Conservation (phyloP, 2,113 vertebrate species). For the Gobius niger region DNA sequence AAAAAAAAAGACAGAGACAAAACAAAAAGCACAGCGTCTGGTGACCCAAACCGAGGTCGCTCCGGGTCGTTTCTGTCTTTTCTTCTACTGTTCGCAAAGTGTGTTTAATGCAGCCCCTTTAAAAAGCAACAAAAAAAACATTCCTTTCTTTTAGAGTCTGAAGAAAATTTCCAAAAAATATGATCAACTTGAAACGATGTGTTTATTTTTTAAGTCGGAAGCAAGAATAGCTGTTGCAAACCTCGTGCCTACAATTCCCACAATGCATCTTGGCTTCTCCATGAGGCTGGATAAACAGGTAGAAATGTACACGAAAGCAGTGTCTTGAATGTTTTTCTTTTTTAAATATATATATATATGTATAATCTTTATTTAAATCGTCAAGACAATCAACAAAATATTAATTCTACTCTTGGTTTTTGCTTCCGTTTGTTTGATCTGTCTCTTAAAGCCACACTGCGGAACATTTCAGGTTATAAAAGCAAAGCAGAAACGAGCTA, state of each 20-base stretch:
- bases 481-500: too few relatives aligned
- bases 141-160: slow-evolving; percentile 10
- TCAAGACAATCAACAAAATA: slow-evolving; percentile 17
- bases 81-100: background rate
- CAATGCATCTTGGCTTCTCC: background rate
- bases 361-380: slow-evolving; percentile 1
- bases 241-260: slow-evolving; percentile 1
- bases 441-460: too few relatives aligned
- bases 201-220: background rate
- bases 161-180: background rate
- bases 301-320: background rate
- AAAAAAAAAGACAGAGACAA: too few relatives aligned
- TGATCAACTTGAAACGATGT: background rate
- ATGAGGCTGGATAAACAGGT: background rate
- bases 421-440: slow-evolving; percentile 1
- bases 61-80: background rate
- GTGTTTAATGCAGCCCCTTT: slow-evolving; percentile 13
- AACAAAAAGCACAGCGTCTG: background rate
- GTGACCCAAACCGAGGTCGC: background rate
- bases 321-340: background rate
- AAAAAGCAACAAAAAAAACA: slow-evolving; percentile 4
- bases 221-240: background rate
- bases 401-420: background rate
- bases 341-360: background rate
- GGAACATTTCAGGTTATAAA: too few relatives aligned